These are phyloP conservation scores for Hemiscyllium ocellatum DNA, from an alignment of 2,113 vertebrate species.

Conservation along the genomic window DNA sequence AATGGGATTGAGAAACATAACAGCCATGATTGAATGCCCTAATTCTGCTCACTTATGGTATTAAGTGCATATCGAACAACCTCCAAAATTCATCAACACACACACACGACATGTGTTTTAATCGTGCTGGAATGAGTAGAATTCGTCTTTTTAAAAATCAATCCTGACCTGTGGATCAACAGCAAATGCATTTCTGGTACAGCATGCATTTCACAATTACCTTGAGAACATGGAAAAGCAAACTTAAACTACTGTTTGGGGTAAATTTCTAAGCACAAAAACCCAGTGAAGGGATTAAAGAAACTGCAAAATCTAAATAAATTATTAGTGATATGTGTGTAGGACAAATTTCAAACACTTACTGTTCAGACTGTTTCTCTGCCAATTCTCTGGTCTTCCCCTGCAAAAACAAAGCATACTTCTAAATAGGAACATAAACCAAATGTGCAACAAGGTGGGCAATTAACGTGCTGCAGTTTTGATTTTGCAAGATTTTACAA, in stretches of 20 bases:
- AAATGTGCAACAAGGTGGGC: neutral
- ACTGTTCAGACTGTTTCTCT: slow-evolving; percentile 93
- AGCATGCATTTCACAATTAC: neutral
- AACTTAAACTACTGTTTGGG: neutral
- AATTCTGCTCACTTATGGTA: too few species aligned
- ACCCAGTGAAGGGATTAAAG: neutral
- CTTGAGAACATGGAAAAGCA: neutral
- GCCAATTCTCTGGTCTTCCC: slow-evolving; percentile 91
- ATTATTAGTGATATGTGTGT: neutral
- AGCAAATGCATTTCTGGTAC: neutral
- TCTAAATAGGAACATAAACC: neutral
- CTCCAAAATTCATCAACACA: too few species aligned
- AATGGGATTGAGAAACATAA: too few species aligned
- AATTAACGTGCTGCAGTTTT: neutral
- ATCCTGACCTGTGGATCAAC: neutral
- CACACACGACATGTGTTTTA: neutral
- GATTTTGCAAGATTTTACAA: neutral
- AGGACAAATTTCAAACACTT: slow-evolving; percentile 52
- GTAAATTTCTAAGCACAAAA: neutral
- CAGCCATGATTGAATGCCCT: too few species aligned
- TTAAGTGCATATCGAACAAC: too few species aligned
- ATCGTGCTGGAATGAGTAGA: neutral
- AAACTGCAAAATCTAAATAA: neutral
- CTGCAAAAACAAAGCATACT: slow-evolving; percentile 54
- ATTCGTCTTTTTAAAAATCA: neutral